Evolutionary conservation across 1,140 invertebrate genomes (phyloP).

Genomic region (Nixonia krombeini): DNA sequence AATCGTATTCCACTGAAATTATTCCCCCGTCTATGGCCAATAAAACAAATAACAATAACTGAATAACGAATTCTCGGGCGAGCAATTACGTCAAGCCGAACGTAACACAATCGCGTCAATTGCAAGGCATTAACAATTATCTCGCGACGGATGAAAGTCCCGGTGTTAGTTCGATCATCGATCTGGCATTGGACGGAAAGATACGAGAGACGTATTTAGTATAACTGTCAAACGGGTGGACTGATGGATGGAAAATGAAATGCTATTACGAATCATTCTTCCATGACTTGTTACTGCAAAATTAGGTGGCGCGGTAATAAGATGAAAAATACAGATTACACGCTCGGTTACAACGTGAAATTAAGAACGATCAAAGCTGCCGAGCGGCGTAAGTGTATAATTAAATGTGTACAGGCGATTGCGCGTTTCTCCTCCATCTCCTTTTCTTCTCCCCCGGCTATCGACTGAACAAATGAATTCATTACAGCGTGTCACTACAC

Average conservation of each 20-base stretch:
- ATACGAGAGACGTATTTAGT: not conserved
- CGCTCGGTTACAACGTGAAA: conserved; percentile 9
- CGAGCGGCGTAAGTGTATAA: conserved; percentile 6
- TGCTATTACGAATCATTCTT: conserved; percentile 1
- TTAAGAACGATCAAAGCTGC: conserved; percentile 10
- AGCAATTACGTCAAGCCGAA: too few relatives aligned
- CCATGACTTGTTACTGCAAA: conserved; percentile 6
- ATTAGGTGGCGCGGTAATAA: not conserved
- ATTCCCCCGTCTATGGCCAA: too few relatives aligned
- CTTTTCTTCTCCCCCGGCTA: conserved; percentile 1
- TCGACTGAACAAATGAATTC: conserved; percentile 3
- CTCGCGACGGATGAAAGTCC: too few relatives aligned
- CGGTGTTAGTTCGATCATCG: too few relatives aligned
- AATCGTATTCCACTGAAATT: too few relatives aligned
- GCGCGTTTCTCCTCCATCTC: not conserved
- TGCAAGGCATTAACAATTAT: too few relatives aligned
- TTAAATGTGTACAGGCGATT: conserved; percentile 10
- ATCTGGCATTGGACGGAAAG: too few relatives aligned
- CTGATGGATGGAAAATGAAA: not conserved
- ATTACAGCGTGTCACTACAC: conserved; percentile 4
- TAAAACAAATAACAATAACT: too few relatives aligned
- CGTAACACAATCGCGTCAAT: too few relatives aligned
- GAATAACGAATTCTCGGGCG: too few relatives aligned
- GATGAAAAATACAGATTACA: conserved; percentile 11
- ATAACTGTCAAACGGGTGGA: not conserved